These are phyloP conservation scores for Clistopyga incitator DNA, from an alignment of 2,888 invertebrate species.

Conservation along the genomic window DNA sequence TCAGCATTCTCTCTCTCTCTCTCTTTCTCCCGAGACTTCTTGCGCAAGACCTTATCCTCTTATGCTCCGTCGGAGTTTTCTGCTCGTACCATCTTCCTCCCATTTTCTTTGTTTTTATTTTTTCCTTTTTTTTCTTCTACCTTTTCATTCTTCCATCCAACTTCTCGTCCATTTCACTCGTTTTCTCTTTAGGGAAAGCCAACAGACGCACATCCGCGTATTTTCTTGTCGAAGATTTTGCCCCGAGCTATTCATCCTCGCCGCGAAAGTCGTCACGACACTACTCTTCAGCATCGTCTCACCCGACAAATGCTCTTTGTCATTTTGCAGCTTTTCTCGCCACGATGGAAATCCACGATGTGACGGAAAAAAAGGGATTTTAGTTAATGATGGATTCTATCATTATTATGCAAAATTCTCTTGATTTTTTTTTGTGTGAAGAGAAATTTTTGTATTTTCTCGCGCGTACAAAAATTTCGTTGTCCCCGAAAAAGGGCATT, in stretches of 20 bases:
- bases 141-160: constrained; percentile 24
- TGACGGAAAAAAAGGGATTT: constrained; percentile 10
- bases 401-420: neutral
- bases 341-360: too few species aligned
- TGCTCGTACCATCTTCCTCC: constrained; percentile 7
- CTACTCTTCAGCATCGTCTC: neutral
- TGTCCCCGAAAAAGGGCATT: too few species aligned
- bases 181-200: constrained; percentile 49
- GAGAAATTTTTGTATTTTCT: too few species aligned
- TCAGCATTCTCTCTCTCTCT: constrained; percentile 43
- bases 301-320: neutral
- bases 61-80: constrained; percentile 14
- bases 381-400: constrained; percentile 17
- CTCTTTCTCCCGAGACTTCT: constrained; percentile 28
- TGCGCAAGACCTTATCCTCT: constrained; percentile 22
- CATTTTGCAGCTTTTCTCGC: neutral
- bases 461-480: too few species aligned
- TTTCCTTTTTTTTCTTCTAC: neutral
- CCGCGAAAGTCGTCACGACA: neutral
- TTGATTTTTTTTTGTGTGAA: too few species aligned
- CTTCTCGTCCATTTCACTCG: constrained; percentile 59
- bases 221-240: constrained; percentile 13
- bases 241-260: constrained; percentile 12
- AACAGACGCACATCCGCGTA: neutral
- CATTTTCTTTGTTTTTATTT: neutral